Percentiles rank a stretch among this genome's conserved stretches.
Evolutionary conservation across 1,140 invertebrate species (phyloP).

Genomic region (Laupala kohalensis): DNA sequence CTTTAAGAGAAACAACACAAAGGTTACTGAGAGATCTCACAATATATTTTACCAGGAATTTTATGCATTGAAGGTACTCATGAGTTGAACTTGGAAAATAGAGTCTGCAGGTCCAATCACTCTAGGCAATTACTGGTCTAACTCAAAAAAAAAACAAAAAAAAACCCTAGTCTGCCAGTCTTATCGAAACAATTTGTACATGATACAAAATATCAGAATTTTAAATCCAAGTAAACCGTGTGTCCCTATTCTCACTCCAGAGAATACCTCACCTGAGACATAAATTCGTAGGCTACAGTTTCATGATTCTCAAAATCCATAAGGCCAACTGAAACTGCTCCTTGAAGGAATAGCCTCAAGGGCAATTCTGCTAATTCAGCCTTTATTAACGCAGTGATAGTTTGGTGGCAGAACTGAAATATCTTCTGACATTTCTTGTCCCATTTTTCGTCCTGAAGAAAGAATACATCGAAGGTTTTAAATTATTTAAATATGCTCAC

Average conservation of each 20-base stretch:
- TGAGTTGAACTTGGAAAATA: too few species aligned
- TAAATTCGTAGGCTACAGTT: slow-evolving; percentile 95
- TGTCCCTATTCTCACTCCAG: too few species aligned
- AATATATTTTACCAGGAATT: too few species aligned
- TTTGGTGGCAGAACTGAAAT: slow-evolving; percentile 94
- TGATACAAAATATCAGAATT: too few species aligned
- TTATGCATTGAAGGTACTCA: too few species aligned
- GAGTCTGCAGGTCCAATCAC: too few species aligned
- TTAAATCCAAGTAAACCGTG: too few species aligned
- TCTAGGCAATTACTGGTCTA: too few species aligned
- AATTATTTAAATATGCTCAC: too few species aligned
- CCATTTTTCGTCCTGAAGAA: slow-evolving; percentile 83
- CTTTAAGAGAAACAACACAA: too few species aligned
- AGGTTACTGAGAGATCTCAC: too few species aligned
- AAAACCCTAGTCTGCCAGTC: neutral
- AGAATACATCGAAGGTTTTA: too few species aligned
- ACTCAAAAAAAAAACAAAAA: neutral
- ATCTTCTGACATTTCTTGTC: slow-evolving; percentile 97
- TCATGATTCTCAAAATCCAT: slow-evolving; percentile 91
- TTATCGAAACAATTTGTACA: neutral
- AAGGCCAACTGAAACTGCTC: slow-evolving; percentile 81
- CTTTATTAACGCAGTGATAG: slow-evolving; percentile 84
- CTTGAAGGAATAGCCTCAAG: slow-evolving; percentile 85
- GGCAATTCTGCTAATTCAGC: slow-evolving; percentile 87
- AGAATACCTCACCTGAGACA: slow-evolving; percentile 65